Base-by-base conservation (phyloP, 2,888 invertebrate genomes). In the Silvanus unidentatus region DNA sequence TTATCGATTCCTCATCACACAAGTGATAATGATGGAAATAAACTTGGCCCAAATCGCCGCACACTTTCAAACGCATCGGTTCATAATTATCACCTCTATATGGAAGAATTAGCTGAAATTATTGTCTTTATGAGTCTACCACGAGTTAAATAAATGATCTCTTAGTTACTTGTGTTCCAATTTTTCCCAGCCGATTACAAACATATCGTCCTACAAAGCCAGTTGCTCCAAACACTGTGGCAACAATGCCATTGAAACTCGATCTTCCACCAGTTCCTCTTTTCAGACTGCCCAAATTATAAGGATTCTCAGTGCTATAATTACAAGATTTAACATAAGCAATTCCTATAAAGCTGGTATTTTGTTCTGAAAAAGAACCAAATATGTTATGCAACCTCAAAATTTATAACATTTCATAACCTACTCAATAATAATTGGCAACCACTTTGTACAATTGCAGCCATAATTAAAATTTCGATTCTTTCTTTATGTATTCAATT, bases 231-330 rank as follows among this genome's bases (percentile, higher is more conserved):
- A 98, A 97, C 1, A 99, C 88, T n/a, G 99, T 99, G n/a, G 92
- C 94, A 1, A 98, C 94, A 43, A 90, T 78, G 0, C 99, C 99
- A 73, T 89, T 98, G 71, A 98, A 99, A 64, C 96, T 97, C 57
- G 89, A 88, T 28, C 99, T 82, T 12, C 97, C 98, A 10, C 92
- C 93, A 13, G 91, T 88, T 16, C 92, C 93, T 52, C 86, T 77
- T 68, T 86, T 89, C 65, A 89, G 76, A 1, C 80, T 73, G 6
- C 86, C 77, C 43, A 83, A 64, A 70, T 84, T 84, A 49, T 77
- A 76, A 40, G 69, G 75, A 51, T 70, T 62, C 49, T 80, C 78
- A 1, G 76, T 73, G 59, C 78, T 77, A 60, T 81, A 82, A 45
- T 76, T 66, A 41, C 68, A 55, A 40, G 59, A 44, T 39, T 61